Conservation (phyloP, 1,140 invertebrate species). For the Drosophila leontia region DNA sequence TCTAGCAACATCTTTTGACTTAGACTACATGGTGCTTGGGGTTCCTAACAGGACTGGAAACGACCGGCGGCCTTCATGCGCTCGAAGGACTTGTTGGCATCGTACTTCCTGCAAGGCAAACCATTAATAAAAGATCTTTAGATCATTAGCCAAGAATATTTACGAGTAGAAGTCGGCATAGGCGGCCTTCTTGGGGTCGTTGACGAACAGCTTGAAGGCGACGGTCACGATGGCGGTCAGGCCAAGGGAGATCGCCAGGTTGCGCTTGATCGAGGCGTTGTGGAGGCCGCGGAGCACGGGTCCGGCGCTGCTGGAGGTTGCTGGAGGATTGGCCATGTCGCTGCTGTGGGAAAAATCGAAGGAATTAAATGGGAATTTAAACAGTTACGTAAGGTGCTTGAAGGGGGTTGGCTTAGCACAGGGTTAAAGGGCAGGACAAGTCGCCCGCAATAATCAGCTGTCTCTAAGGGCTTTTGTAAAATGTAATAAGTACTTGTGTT, state of each 20-base stretch:
- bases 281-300: slow-evolving; percentile 82
- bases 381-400: slow-evolving; percentile 67
- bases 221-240: slow-evolving; percentile 71
- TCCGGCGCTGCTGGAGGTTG: slow-evolving; percentile 67
- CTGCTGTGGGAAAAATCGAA: slow-evolving; percentile 16
- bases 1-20: slow-evolving; percentile 66
- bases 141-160: background rate
- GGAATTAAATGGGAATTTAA: slow-evolving; percentile 31
- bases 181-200: slow-evolving; percentile 85
- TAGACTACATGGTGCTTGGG: slow-evolving; percentile 54
- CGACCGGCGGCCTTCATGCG: slow-evolving; percentile 86
- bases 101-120: slow-evolving; percentile 85
- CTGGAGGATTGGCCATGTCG: slow-evolving; percentile 76
- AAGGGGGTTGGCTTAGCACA: background rate
- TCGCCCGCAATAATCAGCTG: background rate
- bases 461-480: too few relatives aligned
- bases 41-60: slow-evolving; percentile 84
- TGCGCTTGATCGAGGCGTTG: slow-evolving; percentile 83
- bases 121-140: background rate
- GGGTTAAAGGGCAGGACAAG: background rate
- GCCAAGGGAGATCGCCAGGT: slow-evolving; percentile 77
- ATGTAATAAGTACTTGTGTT: background rate
- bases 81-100: slow-evolving; percentile 86
- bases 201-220: slow-evolving; percentile 74
- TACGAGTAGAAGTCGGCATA: slow-evolving; percentile 88